Evolutionary conservation across 1,140 invertebrate species (phyloP).

Genomic region (Pseudomyrmex dendroicus): DNA sequence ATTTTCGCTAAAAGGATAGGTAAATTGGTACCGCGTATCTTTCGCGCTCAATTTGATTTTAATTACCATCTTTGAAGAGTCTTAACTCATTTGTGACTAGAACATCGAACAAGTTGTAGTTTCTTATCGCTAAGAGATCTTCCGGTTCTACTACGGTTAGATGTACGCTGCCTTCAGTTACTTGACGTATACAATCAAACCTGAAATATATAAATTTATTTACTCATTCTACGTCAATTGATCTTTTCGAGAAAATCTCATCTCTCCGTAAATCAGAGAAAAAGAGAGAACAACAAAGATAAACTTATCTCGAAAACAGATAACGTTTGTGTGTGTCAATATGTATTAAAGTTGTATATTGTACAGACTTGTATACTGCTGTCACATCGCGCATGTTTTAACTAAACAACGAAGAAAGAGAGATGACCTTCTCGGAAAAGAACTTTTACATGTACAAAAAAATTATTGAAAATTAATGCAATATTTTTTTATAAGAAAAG

Average conservation of each 20-base stretch:
- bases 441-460: not conserved
- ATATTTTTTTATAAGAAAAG: not conserved
- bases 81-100: slow-evolving; percentile 90
- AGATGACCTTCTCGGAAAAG: not conserved
- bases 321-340: too few relatives aligned
- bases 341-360: too few relatives aligned
- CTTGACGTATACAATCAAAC: slow-evolving; percentile 90
- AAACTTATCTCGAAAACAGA: not conserved
- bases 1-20: not conserved
- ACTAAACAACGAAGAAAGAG: not conserved
- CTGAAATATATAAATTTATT: slow-evolving; percentile 81
- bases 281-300: not conserved
- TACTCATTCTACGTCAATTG: not conserved
- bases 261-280: not conserved
- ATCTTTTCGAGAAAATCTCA: not conserved
- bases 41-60: not conserved
- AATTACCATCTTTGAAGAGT: slow-evolving; percentile 72
- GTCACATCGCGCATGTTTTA: too few relatives aligned
- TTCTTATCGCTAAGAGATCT: slow-evolving; percentile 90
- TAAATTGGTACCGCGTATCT: not conserved
- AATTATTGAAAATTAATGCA: not conserved
- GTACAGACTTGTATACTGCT: too few relatives aligned
- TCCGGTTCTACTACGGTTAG: slow-evolving; percentile 93
- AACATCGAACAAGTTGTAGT: slow-evolving; percentile 87
- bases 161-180: slow-evolving; percentile 91